These are phyloP conservation scores for Kuschelorhynchus macadamiae DNA, from an alignment of 2,888 invertebrate genomes.

Conservation along the genomic window DNA sequence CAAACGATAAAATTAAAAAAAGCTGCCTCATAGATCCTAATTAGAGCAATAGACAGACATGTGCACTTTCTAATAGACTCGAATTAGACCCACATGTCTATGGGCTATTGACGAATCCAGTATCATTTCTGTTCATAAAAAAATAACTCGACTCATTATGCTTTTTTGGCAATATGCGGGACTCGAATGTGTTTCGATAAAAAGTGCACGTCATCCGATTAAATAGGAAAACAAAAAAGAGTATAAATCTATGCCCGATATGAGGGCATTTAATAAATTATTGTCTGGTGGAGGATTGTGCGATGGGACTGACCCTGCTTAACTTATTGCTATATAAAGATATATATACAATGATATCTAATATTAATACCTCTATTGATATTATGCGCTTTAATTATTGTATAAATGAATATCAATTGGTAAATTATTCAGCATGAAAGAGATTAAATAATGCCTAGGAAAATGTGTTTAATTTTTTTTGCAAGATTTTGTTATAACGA, in stretches of 20 bases:
- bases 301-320: constrained; percentile 11
- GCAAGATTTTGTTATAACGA: too few species aligned
- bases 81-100: constrained; percentile 38
- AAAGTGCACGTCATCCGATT: constrained; percentile 27
- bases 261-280: constrained; percentile 28
- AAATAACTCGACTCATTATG: constrained; percentile 34
- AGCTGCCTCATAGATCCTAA: not conserved
- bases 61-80: constrained; percentile 39
- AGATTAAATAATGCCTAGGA: too few species aligned
- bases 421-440: too few species aligned
- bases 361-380: too few species aligned
- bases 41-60: constrained; percentile 22
- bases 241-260: constrained; percentile 25
- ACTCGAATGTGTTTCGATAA: constrained; percentile 24
- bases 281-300: not conserved
- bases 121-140: constrained; percentile 36
- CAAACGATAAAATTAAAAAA: too few species aligned
- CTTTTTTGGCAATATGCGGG: constrained; percentile 43
- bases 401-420: too few species aligned
- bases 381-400: too few species aligned
- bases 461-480: too few species aligned
- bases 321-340: not conserved
- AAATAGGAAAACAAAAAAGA: constrained; percentile 24
- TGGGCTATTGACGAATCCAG: constrained; percentile 27
- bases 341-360: not conserved